Conservation (phyloP, 2,888 invertebrate species). For the Apoda limacodes region DNA sequence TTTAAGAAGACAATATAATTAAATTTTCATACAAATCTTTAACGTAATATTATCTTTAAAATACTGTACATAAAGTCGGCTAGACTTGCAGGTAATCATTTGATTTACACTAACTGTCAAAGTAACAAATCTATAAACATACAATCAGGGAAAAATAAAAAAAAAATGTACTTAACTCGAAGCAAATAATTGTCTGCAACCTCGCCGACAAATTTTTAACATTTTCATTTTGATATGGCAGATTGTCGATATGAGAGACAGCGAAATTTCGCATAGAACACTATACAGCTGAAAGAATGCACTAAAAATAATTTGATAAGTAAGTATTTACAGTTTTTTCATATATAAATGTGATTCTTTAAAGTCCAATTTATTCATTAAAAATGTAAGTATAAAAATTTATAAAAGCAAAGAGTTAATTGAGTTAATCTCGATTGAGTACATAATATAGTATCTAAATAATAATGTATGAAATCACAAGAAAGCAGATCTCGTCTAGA, state of each 20-base stretch:
- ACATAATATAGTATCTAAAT: conserved; percentile 40
- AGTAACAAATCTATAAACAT: conserved; percentile 22
- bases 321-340: too few relatives aligned
- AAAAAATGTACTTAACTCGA: too few relatives aligned
- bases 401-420: conserved; percentile 37
- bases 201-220: conserved; percentile 54
- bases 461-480: conserved; percentile 49
- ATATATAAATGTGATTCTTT: too few relatives aligned
- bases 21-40: conserved; percentile 86
- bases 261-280: conserved; percentile 47
- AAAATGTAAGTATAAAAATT: too few relatives aligned
- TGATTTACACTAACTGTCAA: conserved; percentile 23
- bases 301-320: conserved; percentile 46
- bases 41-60: conserved; percentile 81
- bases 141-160: conserved; percentile 15
- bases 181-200: conserved; percentile 50
- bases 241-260: conserved; percentile 75
- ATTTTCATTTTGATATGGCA: conserved; percentile 75
- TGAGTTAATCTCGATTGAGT: conserved; percentile 64
- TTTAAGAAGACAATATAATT: conserved; percentile 72
- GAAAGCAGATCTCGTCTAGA: conserved; percentile 60
- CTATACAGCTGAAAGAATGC: conserved; percentile 51
- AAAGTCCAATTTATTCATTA: too few relatives aligned
- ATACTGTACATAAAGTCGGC: conserved; percentile 77
- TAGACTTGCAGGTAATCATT: conserved; percentile 50